Percentiles rank a stretch among this genome's conserved stretches.
phyloP scores from a whole-genome alignment of 2,113 vertebrate species.

The Corythoichthys intestinalis region DNA sequence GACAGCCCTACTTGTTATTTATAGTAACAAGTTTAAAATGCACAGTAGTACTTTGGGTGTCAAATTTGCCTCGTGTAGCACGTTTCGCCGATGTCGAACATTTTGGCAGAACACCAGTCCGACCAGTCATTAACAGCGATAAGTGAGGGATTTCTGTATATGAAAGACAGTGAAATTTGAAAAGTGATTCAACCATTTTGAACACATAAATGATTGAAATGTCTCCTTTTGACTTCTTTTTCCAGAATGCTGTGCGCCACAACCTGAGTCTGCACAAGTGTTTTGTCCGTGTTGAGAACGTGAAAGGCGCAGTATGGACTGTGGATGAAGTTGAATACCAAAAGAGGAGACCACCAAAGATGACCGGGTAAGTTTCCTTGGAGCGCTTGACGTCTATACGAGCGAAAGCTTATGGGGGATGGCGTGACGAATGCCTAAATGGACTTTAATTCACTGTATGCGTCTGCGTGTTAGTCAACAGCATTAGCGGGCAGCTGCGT shows the following conservation, averaged over 20 bases:
- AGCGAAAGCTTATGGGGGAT: conserved; percentile 53
- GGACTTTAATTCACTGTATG: conserved; percentile 7
- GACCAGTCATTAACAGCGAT: too few species aligned
- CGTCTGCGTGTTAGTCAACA: conserved; percentile 57
- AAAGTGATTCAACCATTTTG: background rate
- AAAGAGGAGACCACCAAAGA: conserved; percentile 99
- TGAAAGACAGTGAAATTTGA: background rate
- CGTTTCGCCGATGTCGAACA: too few species aligned
- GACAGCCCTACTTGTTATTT: too few species aligned
- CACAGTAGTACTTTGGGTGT: too few species aligned
- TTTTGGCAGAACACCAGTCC: too few species aligned
- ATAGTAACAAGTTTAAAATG: too few species aligned
- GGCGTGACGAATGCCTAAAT: conserved; percentile 65
- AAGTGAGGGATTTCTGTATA: background rate
- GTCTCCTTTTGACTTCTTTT: background rate
- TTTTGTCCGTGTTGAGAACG: conserved; percentile 98
- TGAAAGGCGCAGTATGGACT: conserved; percentile 98
- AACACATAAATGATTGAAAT: background rate
- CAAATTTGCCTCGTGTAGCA: too few species aligned
- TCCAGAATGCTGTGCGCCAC: conserved; percentile 96
- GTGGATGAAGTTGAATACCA: conserved; percentile 98
- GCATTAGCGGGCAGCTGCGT: conserved; percentile 67
- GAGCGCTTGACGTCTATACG: conserved; percentile 32
- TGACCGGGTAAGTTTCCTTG: conserved; percentile 84
- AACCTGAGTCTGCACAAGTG: conserved; percentile 99